phyloP scores from a whole-genome alignment of 2,797 vertebrate species.

The Oryzias sinensis region DNA sequence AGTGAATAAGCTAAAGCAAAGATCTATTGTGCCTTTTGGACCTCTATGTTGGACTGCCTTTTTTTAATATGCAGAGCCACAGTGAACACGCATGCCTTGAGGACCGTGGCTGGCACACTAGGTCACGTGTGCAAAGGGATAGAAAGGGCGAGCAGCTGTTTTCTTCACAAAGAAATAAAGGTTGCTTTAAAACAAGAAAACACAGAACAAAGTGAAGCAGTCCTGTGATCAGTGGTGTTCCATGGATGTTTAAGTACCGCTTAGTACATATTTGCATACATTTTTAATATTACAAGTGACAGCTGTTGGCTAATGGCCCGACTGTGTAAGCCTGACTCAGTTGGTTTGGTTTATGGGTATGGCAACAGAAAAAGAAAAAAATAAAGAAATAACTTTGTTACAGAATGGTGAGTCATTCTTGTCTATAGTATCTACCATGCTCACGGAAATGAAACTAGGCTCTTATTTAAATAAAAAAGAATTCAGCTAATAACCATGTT shows the following conservation, averaged over 20 bases:
- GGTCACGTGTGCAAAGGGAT: slow-evolving; percentile 61
- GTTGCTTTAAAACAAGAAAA: slow-evolving; percentile 33
- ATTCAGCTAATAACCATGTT: no score
- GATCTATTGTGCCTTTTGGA: slow-evolving; percentile 12
- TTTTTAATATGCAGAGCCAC: slow-evolving; percentile 29
- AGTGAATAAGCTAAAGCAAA: neutral
- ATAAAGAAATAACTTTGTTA: no score
- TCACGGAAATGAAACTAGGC: slow-evolving; percentile 31
- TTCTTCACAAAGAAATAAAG: slow-evolving; percentile 41
- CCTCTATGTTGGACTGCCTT: slow-evolving; percentile 23
- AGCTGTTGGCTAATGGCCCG: slow-evolving; percentile 20
- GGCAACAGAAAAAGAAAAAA: neutral
- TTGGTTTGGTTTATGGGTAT: slow-evolving; percentile 37
- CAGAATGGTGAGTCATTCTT: slow-evolving; percentile 46
- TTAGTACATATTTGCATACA: no score
- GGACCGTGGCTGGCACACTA: slow-evolving; percentile 55
- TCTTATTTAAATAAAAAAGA: no score
- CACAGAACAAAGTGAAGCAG: slow-evolving; percentile 23
- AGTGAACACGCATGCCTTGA: slow-evolving; percentile 32
- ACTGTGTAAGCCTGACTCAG: slow-evolving; percentile 51
- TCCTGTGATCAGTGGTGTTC: slow-evolving; percentile 29
- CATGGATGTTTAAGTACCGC: slow-evolving; percentile 4
- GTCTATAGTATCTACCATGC: slow-evolving; percentile 32
- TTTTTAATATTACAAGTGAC: neutral
- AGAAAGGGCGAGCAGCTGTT: slow-evolving; percentile 47